These are phyloP conservation scores for Suillia variegata DNA, from an alignment of 2,888 invertebrate species.

Conservation along the genomic window DNA sequence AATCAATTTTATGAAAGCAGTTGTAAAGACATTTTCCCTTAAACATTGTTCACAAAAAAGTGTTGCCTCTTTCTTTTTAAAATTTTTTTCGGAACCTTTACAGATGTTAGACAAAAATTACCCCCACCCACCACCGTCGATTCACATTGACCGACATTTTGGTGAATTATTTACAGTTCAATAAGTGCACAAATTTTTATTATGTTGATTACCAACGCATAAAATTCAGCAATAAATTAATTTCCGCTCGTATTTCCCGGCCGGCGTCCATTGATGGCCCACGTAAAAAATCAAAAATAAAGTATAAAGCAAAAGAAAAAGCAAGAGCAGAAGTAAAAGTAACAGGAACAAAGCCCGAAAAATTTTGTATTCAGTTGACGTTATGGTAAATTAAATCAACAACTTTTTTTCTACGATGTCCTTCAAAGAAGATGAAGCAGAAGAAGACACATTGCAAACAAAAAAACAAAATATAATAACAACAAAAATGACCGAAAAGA, in stretches of 20 bases:
- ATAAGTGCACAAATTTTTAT: background rate
- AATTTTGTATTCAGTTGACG: constrained; percentile 23
- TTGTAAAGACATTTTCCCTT: no score
- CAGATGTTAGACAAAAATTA: no score
- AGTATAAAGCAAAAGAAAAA: no score
- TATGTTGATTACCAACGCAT: constrained; percentile 11
- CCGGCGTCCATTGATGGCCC: background rate
- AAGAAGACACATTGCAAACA: background rate
- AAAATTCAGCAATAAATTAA: constrained; percentile 25
- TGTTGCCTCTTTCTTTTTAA: no score
- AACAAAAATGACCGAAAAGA: background rate
- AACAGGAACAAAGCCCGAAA: no score
- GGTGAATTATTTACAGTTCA: background rate
- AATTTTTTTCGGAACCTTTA: no score
- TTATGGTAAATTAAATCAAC: constrained; percentile 28
- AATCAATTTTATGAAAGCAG: no score
- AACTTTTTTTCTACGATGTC: constrained; percentile 16
- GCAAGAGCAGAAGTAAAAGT: no score
- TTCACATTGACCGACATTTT: background rate
- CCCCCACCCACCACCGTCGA: no score
- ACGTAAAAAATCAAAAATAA: constrained; percentile 2
- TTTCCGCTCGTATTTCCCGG: constrained; percentile 13
- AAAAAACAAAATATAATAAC: background rate
- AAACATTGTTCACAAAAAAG: no score
- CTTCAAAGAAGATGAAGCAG: background rate